Base-by-base conservation (phyloP, 1,140 invertebrate genomes). In the Liolophura sinensis region DNA sequence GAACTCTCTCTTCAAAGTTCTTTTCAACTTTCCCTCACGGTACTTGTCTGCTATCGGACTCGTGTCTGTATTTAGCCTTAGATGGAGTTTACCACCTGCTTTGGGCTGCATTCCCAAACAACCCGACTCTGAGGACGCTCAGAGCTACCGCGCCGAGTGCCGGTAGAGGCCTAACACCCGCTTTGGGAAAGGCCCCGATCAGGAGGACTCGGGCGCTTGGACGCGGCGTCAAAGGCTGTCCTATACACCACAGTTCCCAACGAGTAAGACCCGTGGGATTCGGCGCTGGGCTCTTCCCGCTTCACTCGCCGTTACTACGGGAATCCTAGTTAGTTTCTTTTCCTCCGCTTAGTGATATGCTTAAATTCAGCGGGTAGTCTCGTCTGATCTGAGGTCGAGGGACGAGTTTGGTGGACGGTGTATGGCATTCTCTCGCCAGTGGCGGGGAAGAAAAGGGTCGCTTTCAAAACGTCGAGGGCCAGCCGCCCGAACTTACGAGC, bases 281-380 rank as follows among this genome's bases (percentile, higher is more conserved):
- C 85, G 78, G 86, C 86, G 89, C 86, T 92, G 90, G 88, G 89
- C 90, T 92, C 25, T 82, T 92, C 88, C 90, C 89, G 87, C 85
- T 93, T 92, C 91, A 89, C 90, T 92, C 91, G 91, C 91, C 88
- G 90, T 88, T 93, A 93, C 91, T 92, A 85, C 85, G 90, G 90
- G 88, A 92, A 93, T 92, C 90, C 89, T 89, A 74, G 90, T 93
- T 92, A 90, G 90, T 93, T 93, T 93, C 89, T 92, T 93, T 93
- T 93, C 91, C 92, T 92, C 90, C 90, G 90, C 91, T 92, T 91
- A 92, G 79, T 92, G 87, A 92, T 92, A 92, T 93, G 92, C 90
- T 92, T 92, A 91, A 92, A 88, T 91, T 91, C 88, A 87, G 90
- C 88, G 90, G 90, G 90, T 91, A 87, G 78, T 90, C 90, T 87